Base-by-base conservation (phyloP, 2,113 vertebrate species). In the Chlorodrepanis virens region DNA sequence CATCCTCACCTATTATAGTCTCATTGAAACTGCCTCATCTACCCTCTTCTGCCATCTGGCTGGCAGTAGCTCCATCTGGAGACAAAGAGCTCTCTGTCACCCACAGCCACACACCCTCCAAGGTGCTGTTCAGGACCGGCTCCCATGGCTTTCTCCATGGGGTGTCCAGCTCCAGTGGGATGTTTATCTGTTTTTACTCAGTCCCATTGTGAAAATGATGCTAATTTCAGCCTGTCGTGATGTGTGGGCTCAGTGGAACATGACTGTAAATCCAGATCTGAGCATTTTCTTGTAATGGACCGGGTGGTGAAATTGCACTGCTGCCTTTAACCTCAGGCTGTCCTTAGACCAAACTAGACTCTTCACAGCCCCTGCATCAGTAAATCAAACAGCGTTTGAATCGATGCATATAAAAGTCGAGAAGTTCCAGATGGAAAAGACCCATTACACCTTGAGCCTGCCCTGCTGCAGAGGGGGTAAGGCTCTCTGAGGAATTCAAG, bases 311-410 rank as follows among this genome's bases (percentile, higher is more conserved):
- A 92, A 93, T 77, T 68, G 86, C 85, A 63, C 81, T 92, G 92
- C 79, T 90, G 72, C 90, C 80, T 89, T 94, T 93, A 93, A 94
- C 96, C 80, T 96, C 82, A 63, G 87, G 65, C 72, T 93, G 88
- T 92, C 92, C 76, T 83, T 56, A 95, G 72, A 77, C 68, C 56
- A 63, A 90, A 68, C 75, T 54, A 88, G 92, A 22, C 76, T 93
- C 79, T 75, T 96, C 88, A 71, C 61, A 91, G 25, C n/a, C 68
- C 37, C 40, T 78, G 6, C 0, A 1, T 71, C 72, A 68, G 57
- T 81, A 94, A 96, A 95, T 95, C 93, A 94, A 78, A 45, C 29
- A 53, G 49, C 40, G 93, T 95, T 91, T 89, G 81, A 91, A 88
- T 87, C 13, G 0, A 92, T 81, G 77, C 83, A 90, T 92, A 69